These are phyloP conservation scores for Hylaeus volcanicus DNA, from an alignment of 1,140 invertebrate genomes.

Conservation along the genomic window DNA sequence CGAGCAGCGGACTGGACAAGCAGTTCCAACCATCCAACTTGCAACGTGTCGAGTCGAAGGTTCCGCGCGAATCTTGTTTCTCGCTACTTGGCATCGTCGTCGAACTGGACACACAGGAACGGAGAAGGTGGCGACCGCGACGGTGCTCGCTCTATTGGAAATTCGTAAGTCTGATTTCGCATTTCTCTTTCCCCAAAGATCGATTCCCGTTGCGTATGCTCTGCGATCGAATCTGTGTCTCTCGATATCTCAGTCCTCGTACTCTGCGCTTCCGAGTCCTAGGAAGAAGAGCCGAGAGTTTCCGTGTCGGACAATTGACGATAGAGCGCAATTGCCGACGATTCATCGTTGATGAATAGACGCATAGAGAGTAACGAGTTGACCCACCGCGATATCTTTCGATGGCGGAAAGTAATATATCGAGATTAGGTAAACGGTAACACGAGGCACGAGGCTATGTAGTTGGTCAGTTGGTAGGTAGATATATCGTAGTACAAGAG, in stretches of 20 bases:
- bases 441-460: too few species aligned
- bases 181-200: background rate
- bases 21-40: background rate
- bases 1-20: background rate
- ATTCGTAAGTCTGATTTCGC: constrained; percentile 43
- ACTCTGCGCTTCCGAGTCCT: background rate
- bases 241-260: background rate
- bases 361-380: too few species aligned
- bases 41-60: background rate
- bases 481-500: background rate
- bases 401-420: too few species aligned
- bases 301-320: too few species aligned
- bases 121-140: constrained; percentile 30
- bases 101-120: constrained; percentile 23
- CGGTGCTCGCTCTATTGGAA: constrained; percentile 32
- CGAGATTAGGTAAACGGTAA: too few species aligned
- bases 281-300: too few species aligned
- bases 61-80: background rate
- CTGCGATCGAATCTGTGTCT: background rate
- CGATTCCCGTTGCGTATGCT: constrained; percentile 4
- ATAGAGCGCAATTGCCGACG: too few species aligned
- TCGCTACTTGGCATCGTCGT: background rate
- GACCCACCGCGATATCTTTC: too few species aligned
- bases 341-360: too few species aligned
- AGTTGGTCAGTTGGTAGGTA: too few species aligned